Conservation (phyloP, 1,140 invertebrate species). For the Lepidurus arcticus region DNA sequence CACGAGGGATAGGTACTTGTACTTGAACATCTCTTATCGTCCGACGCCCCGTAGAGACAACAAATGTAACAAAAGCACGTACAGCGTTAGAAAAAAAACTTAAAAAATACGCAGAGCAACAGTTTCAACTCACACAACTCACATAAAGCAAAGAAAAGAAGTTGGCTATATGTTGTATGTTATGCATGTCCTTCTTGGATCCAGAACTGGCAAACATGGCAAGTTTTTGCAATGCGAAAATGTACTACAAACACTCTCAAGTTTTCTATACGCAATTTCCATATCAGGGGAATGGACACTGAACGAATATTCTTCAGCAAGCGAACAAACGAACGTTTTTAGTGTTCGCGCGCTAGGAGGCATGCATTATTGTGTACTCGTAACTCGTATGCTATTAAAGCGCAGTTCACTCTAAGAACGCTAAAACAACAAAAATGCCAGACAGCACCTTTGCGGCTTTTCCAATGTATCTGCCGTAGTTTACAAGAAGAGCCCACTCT, state of each 20-base stretch:
- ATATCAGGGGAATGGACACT: neutral
- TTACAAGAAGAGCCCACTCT: neutral
- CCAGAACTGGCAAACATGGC: neutral
- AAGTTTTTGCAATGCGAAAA: neutral
- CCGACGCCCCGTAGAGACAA: neutral
- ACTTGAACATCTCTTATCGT: neutral
- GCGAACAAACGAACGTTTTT: neutral
- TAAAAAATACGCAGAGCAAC: neutral
- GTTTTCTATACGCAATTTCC: neutral
- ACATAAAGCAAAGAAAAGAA: neutral
- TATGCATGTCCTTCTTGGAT: neutral
- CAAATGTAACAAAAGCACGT: neutral
- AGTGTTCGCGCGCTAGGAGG: neutral
- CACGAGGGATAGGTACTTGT: neutral
- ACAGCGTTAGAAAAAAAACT: no score
- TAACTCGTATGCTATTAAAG: constrained; percentile 1
- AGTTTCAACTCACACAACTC: neutral
- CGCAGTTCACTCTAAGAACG: neutral
- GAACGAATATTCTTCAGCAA: neutral
- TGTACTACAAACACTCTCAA: neutral
- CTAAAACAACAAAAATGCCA: neutral
- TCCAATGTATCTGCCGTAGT: neutral
- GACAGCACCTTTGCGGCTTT: neutral
- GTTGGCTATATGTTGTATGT: neutral
- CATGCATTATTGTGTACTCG: neutral